A percentile compares a stretch with the other conserved stretches of the same genome.
These are phyloP conservation scores for Melanaphis sacchari DNA, from an alignment of 1,140 invertebrate genomes.

Conservation along the genomic window DNA sequence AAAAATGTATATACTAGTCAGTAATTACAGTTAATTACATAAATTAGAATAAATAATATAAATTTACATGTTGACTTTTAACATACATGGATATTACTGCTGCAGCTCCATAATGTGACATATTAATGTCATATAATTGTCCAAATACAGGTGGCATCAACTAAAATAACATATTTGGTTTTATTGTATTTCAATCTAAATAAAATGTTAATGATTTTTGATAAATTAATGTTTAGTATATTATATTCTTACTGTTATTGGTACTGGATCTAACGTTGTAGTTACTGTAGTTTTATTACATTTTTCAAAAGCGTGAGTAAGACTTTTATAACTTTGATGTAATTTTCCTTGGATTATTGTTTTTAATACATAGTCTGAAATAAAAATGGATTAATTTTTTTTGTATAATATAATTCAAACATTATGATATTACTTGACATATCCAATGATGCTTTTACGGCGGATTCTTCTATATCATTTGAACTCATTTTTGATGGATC, in stretches of 20 bases:
- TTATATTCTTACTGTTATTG: not conserved
- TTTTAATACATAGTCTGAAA: conserved; percentile 28
- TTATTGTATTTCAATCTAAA: not conserved
- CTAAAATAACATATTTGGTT: conserved; percentile 16
- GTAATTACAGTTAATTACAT: not conserved
- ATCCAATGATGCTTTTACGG: not conserved
- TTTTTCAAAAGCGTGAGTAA: not conserved
- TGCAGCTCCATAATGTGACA: conserved; percentile 48
- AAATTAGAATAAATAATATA: not conserved
- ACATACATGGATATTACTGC: conserved; percentile 58
- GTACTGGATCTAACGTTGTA: not conserved
- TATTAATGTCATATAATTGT: conserved; percentile 18
- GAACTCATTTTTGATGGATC: not conserved
- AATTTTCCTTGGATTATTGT: conserved; percentile 21
- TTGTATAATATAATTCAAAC: not conserved
- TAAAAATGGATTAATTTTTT: not conserved
- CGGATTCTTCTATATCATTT: not conserved
- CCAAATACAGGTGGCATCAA: conserved; percentile 47
- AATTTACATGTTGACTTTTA: too few relatives aligned
- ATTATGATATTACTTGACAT: conserved; percentile 28
- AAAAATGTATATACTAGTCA: not conserved
- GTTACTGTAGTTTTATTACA: not conserved
- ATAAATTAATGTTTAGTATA: not conserved
- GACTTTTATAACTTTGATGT: not conserved
- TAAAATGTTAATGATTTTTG: not conserved